These are phyloP conservation scores for Huso huso DNA, from an alignment of 2,797 vertebrate genomes.

Conservation along the genomic window DNA sequence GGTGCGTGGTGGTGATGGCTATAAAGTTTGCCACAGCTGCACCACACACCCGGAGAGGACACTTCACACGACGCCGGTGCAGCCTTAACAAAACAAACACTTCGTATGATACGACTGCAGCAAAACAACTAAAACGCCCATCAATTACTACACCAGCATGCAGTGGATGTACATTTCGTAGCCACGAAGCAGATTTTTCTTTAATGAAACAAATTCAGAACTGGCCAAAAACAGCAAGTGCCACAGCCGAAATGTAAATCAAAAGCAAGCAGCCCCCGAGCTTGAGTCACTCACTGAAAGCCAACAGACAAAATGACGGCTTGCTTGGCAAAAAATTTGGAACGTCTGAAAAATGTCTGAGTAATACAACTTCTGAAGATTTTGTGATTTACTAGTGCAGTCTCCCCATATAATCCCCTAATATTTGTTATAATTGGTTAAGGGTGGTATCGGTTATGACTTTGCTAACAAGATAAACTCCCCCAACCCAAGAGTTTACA, in stretches of 20 bases:
- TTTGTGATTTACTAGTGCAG: constrained; percentile 50
- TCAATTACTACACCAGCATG: constrained; percentile 25
- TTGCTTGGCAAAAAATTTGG: constrained; percentile 47
- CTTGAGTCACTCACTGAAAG: constrained; percentile 64
- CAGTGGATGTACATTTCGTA: constrained; percentile 41
- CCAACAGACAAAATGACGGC: constrained; percentile 51
- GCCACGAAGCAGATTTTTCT: constrained; percentile 64
- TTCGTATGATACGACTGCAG: too few species aligned
- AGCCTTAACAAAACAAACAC: too few species aligned
- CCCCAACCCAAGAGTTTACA: too few species aligned
- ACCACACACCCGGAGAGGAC: constrained; percentile 35
- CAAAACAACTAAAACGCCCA: too few species aligned
- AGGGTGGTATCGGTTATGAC: too few species aligned
- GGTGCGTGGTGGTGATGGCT: too few species aligned
- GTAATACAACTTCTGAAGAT: constrained; percentile 65
- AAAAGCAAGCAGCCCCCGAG: constrained; percentile 61
- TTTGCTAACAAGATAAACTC: too few species aligned
- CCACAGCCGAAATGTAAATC: constrained; percentile 71
- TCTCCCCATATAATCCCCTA: constrained; percentile 41
- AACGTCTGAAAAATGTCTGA: constrained; percentile 72
- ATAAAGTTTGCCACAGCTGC: constrained; percentile 37
- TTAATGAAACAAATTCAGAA: constrained; percentile 66
- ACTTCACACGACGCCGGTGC: constrained; percentile 38
- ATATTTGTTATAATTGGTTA: too few species aligned
- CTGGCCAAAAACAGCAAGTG: constrained; percentile 75